These are phyloP conservation scores for Incurvaria masculella DNA, from an alignment of 2,888 invertebrate species.

Conservation along the genomic window DNA sequence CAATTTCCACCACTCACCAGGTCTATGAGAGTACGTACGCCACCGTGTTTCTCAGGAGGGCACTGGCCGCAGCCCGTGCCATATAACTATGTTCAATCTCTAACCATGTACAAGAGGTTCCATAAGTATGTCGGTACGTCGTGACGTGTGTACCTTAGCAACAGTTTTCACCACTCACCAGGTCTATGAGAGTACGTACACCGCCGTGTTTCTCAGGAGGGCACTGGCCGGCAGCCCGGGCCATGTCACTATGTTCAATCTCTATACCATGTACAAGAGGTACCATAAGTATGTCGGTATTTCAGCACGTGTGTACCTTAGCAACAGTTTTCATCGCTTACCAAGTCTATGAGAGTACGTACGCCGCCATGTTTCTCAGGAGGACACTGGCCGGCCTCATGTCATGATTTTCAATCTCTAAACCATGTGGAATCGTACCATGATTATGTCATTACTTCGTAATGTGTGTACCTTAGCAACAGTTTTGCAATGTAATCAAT, in stretches of 20 bases:
- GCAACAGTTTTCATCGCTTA: too few relatives aligned
- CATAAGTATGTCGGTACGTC: constrained; percentile 47
- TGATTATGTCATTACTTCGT: constrained; percentile 42
- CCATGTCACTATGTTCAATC: constrained; percentile 38
- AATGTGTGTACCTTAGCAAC: too few relatives aligned
- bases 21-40: constrained; percentile 35
- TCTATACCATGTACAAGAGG: constrained; percentile 43
- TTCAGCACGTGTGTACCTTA: too few relatives aligned
- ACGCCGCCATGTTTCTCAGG: constrained; percentile 40
- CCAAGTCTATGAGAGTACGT: constrained; percentile 34
- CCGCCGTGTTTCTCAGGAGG: constrained; percentile 39
- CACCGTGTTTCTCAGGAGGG: constrained; percentile 39
- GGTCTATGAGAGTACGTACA: constrained; percentile 32
- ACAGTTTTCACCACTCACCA: constrained; percentile 35
- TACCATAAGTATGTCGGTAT: constrained; percentile 51
- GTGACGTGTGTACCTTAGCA: constrained; percentile 39
- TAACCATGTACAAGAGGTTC: constrained; percentile 45
- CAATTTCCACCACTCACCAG: too few relatives aligned
- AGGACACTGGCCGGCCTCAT: constrained; percentile 37
- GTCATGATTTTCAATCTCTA: constrained; percentile 41
- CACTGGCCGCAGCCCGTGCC: constrained; percentile 33
- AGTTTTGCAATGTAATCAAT: too few relatives aligned
- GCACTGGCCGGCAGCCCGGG: constrained; percentile 35
- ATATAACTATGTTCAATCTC: constrained; percentile 40
- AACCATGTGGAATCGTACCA: constrained; percentile 46